Base-by-base conservation (phyloP, 1,140 invertebrate species). In the Calliopsis andreniformis region DNA sequence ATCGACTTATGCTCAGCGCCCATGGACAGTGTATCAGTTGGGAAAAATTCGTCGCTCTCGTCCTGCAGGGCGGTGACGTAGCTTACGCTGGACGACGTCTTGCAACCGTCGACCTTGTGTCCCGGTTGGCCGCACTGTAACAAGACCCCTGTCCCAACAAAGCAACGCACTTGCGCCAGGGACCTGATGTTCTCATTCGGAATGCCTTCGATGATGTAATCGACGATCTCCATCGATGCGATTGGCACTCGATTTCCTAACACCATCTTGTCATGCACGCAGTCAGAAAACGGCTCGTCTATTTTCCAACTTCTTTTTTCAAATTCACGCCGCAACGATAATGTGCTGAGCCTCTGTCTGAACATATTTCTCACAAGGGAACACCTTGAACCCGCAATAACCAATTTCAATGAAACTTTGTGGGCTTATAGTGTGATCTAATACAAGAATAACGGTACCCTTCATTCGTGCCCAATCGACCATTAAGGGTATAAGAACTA, bases 171-270 rank as follows among this genome's bases (percentile, higher is more conserved):
- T 28, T 18, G 1, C 2, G 55, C 55, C 35, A 45, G 32, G 32
- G 14, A 73, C 61, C 2, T 72, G 51, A 14, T 73, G 68, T 56
- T 76, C 58, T 18, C 6, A 20, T 82, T 68, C 2, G 72, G 59
- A 53, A 88, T 84, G 10, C 87, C 87, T 73, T 89, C 87, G 16
- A 88, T 81, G 3, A 87, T 23, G 23, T 87, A 87, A 28, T 87
- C 81, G 3, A 88, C 77, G 18, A 32, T 14, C 18, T 56, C 55
- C n/a, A n/a, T n/a, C n/a, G n/a, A n/a, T n/a, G n/a, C n/a, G n/a
- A n/a, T n/a, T n/a, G 14, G 5, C 32, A 6, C 32, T 28, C 20
- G 49, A 23, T n/a, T n/a, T n/a, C 49, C 55, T 14, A 56, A 18
- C 28, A 56, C 55, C 1, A 56, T 18, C 12, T 56, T 56, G 12